Base-by-base conservation (phyloP, 2,888 invertebrate genomes). In the Caenorhabditis doughertyi region DNA sequence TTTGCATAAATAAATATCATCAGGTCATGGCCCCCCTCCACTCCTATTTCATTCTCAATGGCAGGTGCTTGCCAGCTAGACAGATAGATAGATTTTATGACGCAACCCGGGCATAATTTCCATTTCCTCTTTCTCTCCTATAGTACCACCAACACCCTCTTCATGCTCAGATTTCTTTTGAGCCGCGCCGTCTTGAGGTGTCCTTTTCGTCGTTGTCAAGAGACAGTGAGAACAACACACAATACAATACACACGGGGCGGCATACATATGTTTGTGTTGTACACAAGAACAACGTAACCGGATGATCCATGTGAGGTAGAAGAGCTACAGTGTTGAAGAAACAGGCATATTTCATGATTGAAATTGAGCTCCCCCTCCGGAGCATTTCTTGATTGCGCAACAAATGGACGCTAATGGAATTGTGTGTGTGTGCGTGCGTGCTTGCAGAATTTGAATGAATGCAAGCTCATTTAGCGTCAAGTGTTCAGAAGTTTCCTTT, bases 111-210 rank as follows among this genome's bases (percentile, higher is more conserved):
- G 13, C 13, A 62, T 44, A 53, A 53, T 55, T 64, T 44, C 73
- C 72, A 56, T 56, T 44, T 42, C 32, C 13, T 35, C 56, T 42
- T 32, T 23, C 27, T 32, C n/a, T n/a, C n/a, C n/a, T 7, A 32
- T 32, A 32, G 32, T 32, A 32, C 42, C 51, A 27, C 44, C 25
- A 25, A 13, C 32, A 23, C 16, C 35, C 65, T 35, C 51, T 65
- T 35, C 51, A 51, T 65, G 65, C 65, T 65, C 65, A 65, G 65
- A 65, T 65, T 65, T 73, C 62, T 64, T 73, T 73, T 73, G 73
- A 73, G 73, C 47, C 56, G 42, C 25, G 42, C 64, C 13, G 5
- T 32, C 32, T 32, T n/a, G n/a, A 7, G 7, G 42, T 8, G 42
- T 42, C 42, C 42, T 47, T 13, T 47, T 47, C 18, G 3, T 18